A percentile compares a stretch with the other conserved stretches of the same genome.
These are phyloP conservation scores for Falco cherrug DNA, from an alignment of 2,797 vertebrate species.

Conservation along the genomic window DNA sequence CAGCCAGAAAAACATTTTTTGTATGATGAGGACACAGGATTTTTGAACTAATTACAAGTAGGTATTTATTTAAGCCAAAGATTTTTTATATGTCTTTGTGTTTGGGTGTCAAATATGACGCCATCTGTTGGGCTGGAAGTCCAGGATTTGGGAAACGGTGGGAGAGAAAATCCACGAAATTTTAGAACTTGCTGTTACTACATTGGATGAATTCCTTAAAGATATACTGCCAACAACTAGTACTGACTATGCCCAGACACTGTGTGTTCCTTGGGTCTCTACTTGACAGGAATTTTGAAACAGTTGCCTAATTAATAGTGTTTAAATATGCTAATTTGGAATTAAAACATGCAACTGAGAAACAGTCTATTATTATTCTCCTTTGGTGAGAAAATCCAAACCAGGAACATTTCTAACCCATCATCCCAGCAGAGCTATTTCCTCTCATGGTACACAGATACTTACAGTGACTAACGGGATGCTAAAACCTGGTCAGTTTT, in stretches of 20 bases:
- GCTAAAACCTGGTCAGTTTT: not conserved
- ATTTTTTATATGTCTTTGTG: not conserved
- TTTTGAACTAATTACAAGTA: not conserved
- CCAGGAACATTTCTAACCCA: not conserved
- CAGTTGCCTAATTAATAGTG: not conserved
- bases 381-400: not conserved
- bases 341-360: not conserved
- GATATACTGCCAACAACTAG: not conserved
- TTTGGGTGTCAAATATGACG: not conserved
- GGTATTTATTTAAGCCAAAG: not conserved
- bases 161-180: not conserved
- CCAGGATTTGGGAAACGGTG: not conserved
- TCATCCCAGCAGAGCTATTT: not conserved
- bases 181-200: not conserved
- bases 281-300: not conserved
- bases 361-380: not conserved
- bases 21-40: not conserved
- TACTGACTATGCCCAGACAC: not conserved
- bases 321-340: not conserved
- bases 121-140: not conserved
- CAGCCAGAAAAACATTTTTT: not conserved
- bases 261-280: not conserved
- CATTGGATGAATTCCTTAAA: not conserved
- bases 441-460: not conserved
- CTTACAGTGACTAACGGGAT: not conserved